Evolutionary conservation across 2,797 vertebrate genomes (phyloP), one percentile per base, ranked within the genome.

Genomic region (Scomberomorus guttatus): DNA sequence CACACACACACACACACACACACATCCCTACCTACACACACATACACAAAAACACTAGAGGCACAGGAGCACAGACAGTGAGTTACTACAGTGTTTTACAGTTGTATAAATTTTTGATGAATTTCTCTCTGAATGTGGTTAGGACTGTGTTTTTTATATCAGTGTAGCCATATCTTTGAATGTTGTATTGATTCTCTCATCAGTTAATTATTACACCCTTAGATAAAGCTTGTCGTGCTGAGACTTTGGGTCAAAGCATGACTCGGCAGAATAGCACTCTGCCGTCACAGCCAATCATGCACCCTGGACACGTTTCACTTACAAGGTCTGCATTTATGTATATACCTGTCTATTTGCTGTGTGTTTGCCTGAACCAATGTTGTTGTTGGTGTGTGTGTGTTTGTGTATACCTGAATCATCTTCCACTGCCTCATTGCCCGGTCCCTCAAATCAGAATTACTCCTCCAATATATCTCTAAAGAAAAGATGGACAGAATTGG

Each of bases 401-500:
- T n/a, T 69, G 22, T 48, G 10, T 52, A 42, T 51, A 57, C 63
- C 50, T 78, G 62, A 72, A 67, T 81, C 64, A 61, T 80, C 46
- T 74, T 52, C 54, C 37, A 61, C 63, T 79, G 72, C 80, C 57
- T 80, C 79, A 70, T 64, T 72, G 58, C 51, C 52, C 69, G 83
- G 82, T 75, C 71, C 12, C 51, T 73, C 37, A 52, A 37, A 80
- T 73, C 68, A 57, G 60, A 70, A 82, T 66, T 63, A 81, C 63
- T 72, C 51, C 71, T 72, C 42, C 32, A 76, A 57, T 87, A 52
- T 46, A 57, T 79, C 73, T 72, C 9, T 39, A 44, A 79, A 73
- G 48, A 50, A 77, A 72, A 74, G 80, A 79, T 73, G 70, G 57
- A 66, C 74, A 66, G 71, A 60, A 77, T 72, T 70, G 84, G 72